Evolutionary conservation across 2,888 invertebrate genomes (phyloP), one percentile per base, ranked within the genome.

Genomic region (Dicycla oo): DNA sequence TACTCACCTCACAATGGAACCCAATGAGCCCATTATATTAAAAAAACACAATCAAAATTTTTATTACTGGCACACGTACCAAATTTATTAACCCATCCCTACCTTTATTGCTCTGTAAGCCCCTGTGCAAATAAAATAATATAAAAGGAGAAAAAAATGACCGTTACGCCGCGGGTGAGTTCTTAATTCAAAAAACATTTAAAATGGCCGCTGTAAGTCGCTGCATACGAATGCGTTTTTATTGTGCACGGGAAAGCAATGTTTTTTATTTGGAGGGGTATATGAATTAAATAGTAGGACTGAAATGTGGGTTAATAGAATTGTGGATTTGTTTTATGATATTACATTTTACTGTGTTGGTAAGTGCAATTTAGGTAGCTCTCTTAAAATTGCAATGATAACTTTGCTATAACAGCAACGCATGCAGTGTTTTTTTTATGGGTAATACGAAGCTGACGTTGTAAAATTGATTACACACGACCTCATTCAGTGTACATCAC

Each of bases 21-120:
- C 76, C 81, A 87, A 85, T 78, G 76, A 73, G 78, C 78, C 84
- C 82, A 77, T 82, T 81, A 85, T 85, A 86, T 85, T 81, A 80
- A 82, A 82, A 30, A 83, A 85, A 83, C 80, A 87, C 86, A 86
- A 88, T 88, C 83, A 85, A 82, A 63, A 78, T 86, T 84, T 86
- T 90, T 89, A 89, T 88, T 87, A 86, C 86, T 64, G 75, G 75
- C 87, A 84, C 89, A 86, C 87, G 87, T 87, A 77, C 86, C 18
- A 82, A 84, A 89, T 88, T 87, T 89, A 90, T 89, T 86, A 87
- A 88, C 85, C 87, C 88, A 85, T 88, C 87, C 90, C 85, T 85
- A 92, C 92, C 91, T 93, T 92, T 89, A 93, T 90, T 87, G 87
- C 88, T 79, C 88, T 88, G 88, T 92, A 92, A 93, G 90, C 91